Percentiles rank a stretch among this genome's conserved stretches.
phyloP scores from a whole-genome alignment of 2,888 invertebrate species.

The Prosapia bicincta region DNA sequence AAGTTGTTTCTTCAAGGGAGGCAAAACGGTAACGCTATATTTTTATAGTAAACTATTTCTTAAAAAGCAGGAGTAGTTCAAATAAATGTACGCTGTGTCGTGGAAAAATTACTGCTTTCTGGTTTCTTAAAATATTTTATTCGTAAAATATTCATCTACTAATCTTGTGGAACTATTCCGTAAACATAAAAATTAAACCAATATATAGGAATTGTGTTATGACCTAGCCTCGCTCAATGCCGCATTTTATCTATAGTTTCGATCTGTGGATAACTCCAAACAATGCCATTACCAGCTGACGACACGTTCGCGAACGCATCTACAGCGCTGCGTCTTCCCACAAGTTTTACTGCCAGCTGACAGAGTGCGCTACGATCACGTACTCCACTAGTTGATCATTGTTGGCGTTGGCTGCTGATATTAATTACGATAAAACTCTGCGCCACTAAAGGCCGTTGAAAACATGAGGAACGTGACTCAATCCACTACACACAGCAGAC shows the following conservation, averaged over 20 bases:
- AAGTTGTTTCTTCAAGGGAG: too few species aligned
- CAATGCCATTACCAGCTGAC: background rate
- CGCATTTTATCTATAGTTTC: background rate
- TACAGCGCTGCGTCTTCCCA: background rate
- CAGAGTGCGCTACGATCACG: background rate
- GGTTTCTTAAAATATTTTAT: too few species aligned
- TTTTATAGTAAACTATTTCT: too few species aligned
- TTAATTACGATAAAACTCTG: background rate
- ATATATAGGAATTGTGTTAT: too few species aligned
- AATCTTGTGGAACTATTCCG: too few species aligned
- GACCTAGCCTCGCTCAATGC: too few species aligned
- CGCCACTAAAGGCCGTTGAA: background rate
- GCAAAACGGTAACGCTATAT: too few species aligned
- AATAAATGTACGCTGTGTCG: too few species aligned
- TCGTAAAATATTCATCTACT: too few species aligned
- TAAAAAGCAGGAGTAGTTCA: too few species aligned
- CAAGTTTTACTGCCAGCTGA: background rate
- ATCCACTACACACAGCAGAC: background rate
- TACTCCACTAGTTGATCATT: background rate
- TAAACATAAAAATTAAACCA: too few species aligned
- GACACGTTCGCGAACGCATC: background rate
- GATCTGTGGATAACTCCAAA: background rate
- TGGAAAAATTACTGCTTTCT: too few species aligned
- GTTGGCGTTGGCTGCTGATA: background rate
- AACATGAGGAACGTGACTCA: background rate